A percentile compares a stretch with the other conserved stretches of the same genome.
Evolutionary conservation across 2,888 invertebrate species (phyloP).

Genomic region (Eugnorisma glareosa): DNA sequence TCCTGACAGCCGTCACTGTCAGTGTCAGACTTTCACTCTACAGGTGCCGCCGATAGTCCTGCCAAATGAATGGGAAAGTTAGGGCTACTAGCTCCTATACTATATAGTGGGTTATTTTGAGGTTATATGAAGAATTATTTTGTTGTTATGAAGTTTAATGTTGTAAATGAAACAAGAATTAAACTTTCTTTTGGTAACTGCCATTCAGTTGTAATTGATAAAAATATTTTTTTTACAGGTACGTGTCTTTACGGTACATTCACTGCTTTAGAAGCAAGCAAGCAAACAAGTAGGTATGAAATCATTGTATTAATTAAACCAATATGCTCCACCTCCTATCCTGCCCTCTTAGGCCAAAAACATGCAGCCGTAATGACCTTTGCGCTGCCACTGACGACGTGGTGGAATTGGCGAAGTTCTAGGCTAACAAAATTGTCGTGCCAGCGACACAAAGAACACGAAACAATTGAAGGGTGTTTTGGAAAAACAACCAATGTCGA

Average conservation of each 20-base stretch:
- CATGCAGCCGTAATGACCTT: too few relatives aligned
- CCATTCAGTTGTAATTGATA: not conserved
- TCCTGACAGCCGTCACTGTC: slow-evolving; percentile 65
- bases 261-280: not conserved
- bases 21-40: slow-evolving; percentile 65
- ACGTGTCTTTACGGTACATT: not conserved
- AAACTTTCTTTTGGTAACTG: not conserved
- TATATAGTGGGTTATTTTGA: not conserved
- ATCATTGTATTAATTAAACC: not conserved
- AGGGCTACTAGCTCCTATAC: slow-evolving; percentile 33
- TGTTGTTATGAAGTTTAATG: not conserved
- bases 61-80: slow-evolving; percentile 57
- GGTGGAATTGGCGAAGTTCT: too few relatives aligned
- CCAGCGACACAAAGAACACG: too few relatives aligned
- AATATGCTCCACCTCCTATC: too few relatives aligned
- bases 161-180: not conserved
- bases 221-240: not conserved
- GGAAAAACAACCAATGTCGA: too few relatives aligned
- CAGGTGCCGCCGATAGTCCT: slow-evolving; percentile 58
- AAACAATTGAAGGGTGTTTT: too few relatives aligned
- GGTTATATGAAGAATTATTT: not conserved
- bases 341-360: too few relatives aligned
- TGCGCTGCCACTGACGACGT: too few relatives aligned
- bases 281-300: not conserved
- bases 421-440: too few relatives aligned